These are phyloP conservation scores for Drosophila mimica DNA, from an alignment of 2,888 invertebrate genomes.

Conservation along the genomic window DNA sequence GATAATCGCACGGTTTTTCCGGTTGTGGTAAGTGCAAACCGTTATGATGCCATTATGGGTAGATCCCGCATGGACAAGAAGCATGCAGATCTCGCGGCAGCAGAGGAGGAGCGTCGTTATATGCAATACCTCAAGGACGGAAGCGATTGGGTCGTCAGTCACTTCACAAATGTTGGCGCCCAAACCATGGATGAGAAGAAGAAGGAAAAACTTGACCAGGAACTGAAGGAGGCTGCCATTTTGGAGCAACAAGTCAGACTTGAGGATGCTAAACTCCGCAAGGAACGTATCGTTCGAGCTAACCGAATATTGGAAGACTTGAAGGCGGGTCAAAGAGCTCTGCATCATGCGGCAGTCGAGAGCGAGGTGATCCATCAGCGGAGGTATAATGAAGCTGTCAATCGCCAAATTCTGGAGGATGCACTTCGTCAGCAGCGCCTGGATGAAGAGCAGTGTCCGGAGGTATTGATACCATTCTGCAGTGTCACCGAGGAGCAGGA, in stretches of 20 bases:
- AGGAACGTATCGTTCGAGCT: conserved; percentile 58
- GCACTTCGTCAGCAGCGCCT: conserved; percentile 36
- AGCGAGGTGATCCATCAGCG: conserved; percentile 56
- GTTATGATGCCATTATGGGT: conserved; percentile 49
- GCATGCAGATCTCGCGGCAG: conserved; percentile 16
- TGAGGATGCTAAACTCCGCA: conserved; percentile 46
- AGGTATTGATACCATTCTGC: conserved; percentile 43
- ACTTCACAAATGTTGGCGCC: conserved; percentile 42
- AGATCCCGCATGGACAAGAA: conserved; percentile 45
- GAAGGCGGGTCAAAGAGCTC: conserved; percentile 52
- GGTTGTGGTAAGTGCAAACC: conserved; percentile 56
- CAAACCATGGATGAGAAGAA: conserved; percentile 10
- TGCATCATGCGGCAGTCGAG: conserved; percentile 45
- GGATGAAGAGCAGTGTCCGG: conserved; percentile 55
- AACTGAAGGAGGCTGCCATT: conserved; percentile 12
- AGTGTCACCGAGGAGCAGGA: conserved; percentile 49
- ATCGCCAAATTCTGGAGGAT: conserved; percentile 48
- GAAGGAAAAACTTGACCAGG: conserved; percentile 2
- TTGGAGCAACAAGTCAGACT: conserved; percentile 4
- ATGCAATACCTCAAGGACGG: conserved; percentile 61
- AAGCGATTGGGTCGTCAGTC: conserved; percentile 42
- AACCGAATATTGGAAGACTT: conserved; percentile 50
- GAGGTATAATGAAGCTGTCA: conserved; percentile 41
- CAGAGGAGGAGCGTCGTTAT: conserved; percentile 56
- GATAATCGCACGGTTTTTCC: conserved; percentile 35